A percentile compares a stretch with the other conserved stretches of the same genome.
Conservation (phyloP, 2,113 vertebrate genomes). For the Brachypodius melanocephalos region DNA sequence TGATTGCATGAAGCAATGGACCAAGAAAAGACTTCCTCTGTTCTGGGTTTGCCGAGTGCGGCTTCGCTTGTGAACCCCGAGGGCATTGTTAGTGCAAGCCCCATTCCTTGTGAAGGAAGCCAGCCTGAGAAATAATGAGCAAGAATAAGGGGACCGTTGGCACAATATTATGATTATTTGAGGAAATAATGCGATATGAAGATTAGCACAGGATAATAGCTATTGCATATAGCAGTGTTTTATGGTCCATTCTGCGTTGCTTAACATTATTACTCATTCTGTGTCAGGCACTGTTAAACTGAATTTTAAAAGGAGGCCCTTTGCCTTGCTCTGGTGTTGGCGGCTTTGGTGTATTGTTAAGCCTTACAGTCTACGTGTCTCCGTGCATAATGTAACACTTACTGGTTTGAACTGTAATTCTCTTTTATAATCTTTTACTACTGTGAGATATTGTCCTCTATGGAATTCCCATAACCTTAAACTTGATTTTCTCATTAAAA, state of each 20-base stretch:
- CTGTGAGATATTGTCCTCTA: slow-evolving; percentile 61
- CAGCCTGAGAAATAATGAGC: slow-evolving; percentile 25
- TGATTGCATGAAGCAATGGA: neutral
- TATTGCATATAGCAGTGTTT: slow-evolving; percentile 53
- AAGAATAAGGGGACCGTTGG: slow-evolving; percentile 43
- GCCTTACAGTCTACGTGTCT: slow-evolving; percentile 48
- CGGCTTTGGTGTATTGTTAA: slow-evolving; percentile 35
- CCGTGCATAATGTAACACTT: slow-evolving; percentile 44
- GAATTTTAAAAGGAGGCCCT: slow-evolving; percentile 52
- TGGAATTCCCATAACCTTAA: slow-evolving; percentile 66
- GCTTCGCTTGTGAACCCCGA: neutral
- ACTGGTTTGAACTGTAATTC: slow-evolving; percentile 62
- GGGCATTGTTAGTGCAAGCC: slow-evolving; percentile 42
- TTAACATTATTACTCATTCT: slow-evolving; percentile 56
- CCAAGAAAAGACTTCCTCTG: neutral
- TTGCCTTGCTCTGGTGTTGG: slow-evolving; percentile 17
- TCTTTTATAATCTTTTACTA: slow-evolving; percentile 64
- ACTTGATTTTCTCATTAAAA: slow-evolving; percentile 41
- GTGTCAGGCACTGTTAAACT: slow-evolving; percentile 47
- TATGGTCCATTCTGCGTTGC: slow-evolving; percentile 57
- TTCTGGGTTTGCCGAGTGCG: neutral
- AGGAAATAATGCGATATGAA: slow-evolving; percentile 63
- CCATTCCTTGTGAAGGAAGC: slow-evolving; percentile 14
- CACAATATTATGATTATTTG: slow-evolving; percentile 61
- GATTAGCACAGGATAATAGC: slow-evolving; percentile 59